These are phyloP conservation scores for Dallia pectoralis DNA, from an alignment of 2,797 vertebrate species.

Conservation along the genomic window DNA sequence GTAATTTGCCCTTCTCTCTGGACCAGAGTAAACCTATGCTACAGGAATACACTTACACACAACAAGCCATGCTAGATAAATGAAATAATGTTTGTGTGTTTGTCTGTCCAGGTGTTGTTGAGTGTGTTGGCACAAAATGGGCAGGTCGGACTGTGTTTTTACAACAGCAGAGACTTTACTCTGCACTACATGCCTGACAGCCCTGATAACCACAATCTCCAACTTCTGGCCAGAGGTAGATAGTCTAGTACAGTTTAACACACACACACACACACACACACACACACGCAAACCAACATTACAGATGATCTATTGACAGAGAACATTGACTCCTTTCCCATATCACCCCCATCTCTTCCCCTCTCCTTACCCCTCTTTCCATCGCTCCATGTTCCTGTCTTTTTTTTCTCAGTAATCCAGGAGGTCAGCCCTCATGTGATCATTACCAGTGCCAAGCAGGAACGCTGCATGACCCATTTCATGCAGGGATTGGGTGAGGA, in stretches of 20 bases:
- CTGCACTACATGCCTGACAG: slow-evolving; percentile 87
- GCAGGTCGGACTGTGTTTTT: slow-evolving; percentile 85
- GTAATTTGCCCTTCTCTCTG: too few species aligned
- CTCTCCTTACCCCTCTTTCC: not conserved
- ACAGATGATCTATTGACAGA: not conserved
- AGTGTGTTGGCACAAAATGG: slow-evolving; percentile 82
- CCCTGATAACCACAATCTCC: slow-evolving; percentile 80
- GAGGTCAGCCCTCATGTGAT: slow-evolving; percentile 84
- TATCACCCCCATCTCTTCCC: not conserved
- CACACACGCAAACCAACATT: not conserved
- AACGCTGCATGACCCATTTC: slow-evolving; percentile 80
- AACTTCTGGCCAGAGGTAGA: slow-evolving; percentile 81
- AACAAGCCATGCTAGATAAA: not conserved
- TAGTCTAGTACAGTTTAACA: not conserved
- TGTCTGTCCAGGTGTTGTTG: slow-evolving; percentile 76
- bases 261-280: not conserved
- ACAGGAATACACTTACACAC: not conserved
- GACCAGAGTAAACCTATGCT: too few species aligned
- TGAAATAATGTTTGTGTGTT: not conserved
- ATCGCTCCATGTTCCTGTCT: slow-evolving; percentile 4
- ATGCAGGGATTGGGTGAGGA: slow-evolving; percentile 78
- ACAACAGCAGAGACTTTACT: slow-evolving; percentile 82
- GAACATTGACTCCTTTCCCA: not conserved
- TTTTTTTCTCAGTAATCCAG: slow-evolving; percentile 72
- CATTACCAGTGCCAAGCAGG: slow-evolving; percentile 93